Conservation (phyloP, 2,888 invertebrate species). For the Alcis repandata region DNA sequence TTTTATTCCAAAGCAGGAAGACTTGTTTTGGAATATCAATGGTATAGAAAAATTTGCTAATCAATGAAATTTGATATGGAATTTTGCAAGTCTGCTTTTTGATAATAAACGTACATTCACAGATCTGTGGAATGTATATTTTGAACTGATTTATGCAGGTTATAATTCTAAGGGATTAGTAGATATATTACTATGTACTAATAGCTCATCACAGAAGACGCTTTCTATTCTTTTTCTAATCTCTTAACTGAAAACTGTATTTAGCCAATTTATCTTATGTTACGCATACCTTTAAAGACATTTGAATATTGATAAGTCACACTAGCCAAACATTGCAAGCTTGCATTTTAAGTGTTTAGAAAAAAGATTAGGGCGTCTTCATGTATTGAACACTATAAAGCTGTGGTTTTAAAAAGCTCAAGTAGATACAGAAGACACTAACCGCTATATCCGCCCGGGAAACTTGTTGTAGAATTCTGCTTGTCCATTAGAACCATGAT, state of each 20-base stretch:
- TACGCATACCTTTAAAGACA: background rate
- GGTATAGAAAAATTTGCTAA: conserved; percentile 24
- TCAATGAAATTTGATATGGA: conserved; percentile 37
- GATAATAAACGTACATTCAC: background rate
- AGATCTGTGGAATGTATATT: conserved; percentile 5
- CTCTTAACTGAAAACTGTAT: background rate
- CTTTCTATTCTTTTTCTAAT: too few relatives aligned
- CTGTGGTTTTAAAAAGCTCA: conserved; percentile 6
- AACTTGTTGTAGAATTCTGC: conserved; percentile 77
- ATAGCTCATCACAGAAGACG: too few relatives aligned
- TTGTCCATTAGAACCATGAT: conserved; percentile 83
- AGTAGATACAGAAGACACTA: conserved; percentile 53
- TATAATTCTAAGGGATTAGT: background rate
- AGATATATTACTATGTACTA: too few relatives aligned
- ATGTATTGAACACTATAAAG: background rate
- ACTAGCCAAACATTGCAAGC: too few relatives aligned
- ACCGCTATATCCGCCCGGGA: conserved; percentile 72
- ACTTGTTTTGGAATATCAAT: conserved; percentile 1
- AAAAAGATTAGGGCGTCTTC: background rate
- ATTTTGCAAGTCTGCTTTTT: conserved; percentile 36
- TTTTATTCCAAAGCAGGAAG: conserved; percentile 6
- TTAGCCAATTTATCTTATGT: background rate
- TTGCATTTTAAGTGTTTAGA: background rate
- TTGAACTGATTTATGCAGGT: background rate
- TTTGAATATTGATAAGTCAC: too few relatives aligned